Base-by-base conservation (phyloP, 2,888 invertebrate genomes). In the Microplitis deprimator region DNA sequence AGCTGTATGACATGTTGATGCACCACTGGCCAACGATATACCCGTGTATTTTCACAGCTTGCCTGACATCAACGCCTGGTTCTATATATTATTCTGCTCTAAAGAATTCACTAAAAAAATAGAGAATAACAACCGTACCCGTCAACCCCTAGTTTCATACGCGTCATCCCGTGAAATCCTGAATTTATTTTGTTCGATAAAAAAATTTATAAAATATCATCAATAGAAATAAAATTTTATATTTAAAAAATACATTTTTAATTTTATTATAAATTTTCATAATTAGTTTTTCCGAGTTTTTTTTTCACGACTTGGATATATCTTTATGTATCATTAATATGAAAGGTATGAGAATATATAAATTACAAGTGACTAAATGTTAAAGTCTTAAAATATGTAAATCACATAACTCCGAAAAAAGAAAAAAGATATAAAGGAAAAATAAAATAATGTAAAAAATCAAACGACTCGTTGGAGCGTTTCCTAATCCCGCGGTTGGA, bases 161-260 rank as follows among this genome's bases (percentile, higher is more conserved):
- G 86, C 85, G 85, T 85, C 83, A 83, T 85, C 87, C 86, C 84
- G 85, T 87, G 84, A 85, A 84, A 82, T 81, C 79, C 79, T 79
- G 50, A 13, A 76, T 72, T 38, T 59, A 50, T 41, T 50, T 40
- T 40, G 17, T 40, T 29, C 67, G 1, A 38, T 41, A 6, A 10
- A 8, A 29, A 68, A 38, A 13, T 68, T 68, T 38, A 6, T 1
- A 16, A 39, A 3, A 29, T 29, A 29, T 4, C 29, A 29, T 29
- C 3, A 29, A 29, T 4, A 4, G 3, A 29, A 29, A 6, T n/a
- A 41, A 10, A 16, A n/a, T 16, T 41, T 40, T 8, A 13, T 10
- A 59, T 59, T 40, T 68, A 7, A 16, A 68, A 40, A 6, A 17
- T 20, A 59, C 59, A 13, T 4, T 29, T 29, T 29, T 29, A 4